Percentiles rank a stretch among this genome's conserved stretches.
phyloP scores from a whole-genome alignment of 2,888 invertebrate species.

The Cylindroiulus punctatus region DNA sequence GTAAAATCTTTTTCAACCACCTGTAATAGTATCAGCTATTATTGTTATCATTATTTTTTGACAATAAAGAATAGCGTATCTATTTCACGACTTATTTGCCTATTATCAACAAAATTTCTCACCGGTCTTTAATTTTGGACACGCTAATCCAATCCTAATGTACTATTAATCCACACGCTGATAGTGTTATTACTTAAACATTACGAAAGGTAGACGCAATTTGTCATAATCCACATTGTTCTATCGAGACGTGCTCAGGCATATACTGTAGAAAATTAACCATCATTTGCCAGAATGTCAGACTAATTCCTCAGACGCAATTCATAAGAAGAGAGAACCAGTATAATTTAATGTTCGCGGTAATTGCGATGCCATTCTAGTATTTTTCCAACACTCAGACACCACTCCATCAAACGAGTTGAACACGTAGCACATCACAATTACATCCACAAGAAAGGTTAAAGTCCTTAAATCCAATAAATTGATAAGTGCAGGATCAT shows the following conservation, averaged over 20 bases:
- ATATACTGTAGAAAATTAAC: background rate
- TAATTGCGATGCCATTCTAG: background rate
- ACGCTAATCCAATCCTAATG: background rate
- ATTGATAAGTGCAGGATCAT: background rate
- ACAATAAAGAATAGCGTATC: background rate
- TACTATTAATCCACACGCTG: background rate
- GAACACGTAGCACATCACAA: background rate
- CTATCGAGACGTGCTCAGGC: background rate
- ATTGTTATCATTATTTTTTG: too few species aligned
- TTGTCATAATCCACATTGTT: background rate
- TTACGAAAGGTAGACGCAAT: background rate
- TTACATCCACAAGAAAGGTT: background rate
- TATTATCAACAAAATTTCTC: background rate
- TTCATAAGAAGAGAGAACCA: background rate
- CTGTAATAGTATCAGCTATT: too few species aligned
- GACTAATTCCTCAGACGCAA: constrained; percentile 13
- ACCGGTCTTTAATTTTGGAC: background rate
- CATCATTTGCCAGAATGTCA: background rate
- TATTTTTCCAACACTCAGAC: background rate
- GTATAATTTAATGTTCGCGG: background rate
- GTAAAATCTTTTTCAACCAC: background rate
- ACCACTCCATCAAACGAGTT: background rate
- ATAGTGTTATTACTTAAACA: background rate
- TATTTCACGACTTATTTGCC: too few species aligned
- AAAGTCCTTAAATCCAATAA: background rate